Evolutionary conservation across 2,797 vertebrate species (phyloP), one percentile per base, ranked within the genome.

Genomic region (Holocentrus rufus): DNA sequence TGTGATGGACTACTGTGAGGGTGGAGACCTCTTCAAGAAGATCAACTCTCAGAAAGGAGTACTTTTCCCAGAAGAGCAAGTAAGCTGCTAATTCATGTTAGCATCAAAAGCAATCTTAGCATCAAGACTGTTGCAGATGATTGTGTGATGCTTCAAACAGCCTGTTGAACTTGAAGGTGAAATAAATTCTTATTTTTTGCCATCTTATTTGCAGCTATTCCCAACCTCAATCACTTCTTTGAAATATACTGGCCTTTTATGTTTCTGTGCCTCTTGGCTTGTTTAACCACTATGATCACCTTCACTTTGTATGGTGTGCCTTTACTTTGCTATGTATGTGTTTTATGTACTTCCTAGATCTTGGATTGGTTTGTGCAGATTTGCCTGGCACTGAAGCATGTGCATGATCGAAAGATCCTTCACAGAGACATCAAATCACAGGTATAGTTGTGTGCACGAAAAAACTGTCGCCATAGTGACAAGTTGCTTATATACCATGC

Each of bases 1-100:
- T 80, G 97, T 99, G 68, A 99, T 99, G 98, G 98, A 99, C 92
- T 99, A 99, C 83, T 99, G 98, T 91, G 98, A 98, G 90, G 98
- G 98, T 76, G 98, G 98, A 64, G 98, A 99, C 80, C 92, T 99
- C 6, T 99, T 97, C 91, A 98, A 96, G 93, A 96, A 96, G 92
- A 99, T 99, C 89, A 99, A 99, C 90, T 94, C 96, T 72, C 98
- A 99, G 88, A 98, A 95, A 94, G 97, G 96, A 77, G 59, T 92
- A 52, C 92, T 96, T 23, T 99, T 99, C 85, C 88, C 95, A 23
- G 98, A 99, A 87, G 95, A 96, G 79, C 96, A 99, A 93, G 98
- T 98, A 92, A 91, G 82, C 10, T n/a, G 44, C 46, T 15, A 8
- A 25, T n/a, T 66, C 11, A 61, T 5, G 25, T 27, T 27, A 27